Percentiles rank a stretch among this genome's conserved stretches.
These are phyloP conservation scores for Anoplophora glabripennis DNA, from an alignment of 1,140 invertebrate species.

Conservation along the genomic window DNA sequence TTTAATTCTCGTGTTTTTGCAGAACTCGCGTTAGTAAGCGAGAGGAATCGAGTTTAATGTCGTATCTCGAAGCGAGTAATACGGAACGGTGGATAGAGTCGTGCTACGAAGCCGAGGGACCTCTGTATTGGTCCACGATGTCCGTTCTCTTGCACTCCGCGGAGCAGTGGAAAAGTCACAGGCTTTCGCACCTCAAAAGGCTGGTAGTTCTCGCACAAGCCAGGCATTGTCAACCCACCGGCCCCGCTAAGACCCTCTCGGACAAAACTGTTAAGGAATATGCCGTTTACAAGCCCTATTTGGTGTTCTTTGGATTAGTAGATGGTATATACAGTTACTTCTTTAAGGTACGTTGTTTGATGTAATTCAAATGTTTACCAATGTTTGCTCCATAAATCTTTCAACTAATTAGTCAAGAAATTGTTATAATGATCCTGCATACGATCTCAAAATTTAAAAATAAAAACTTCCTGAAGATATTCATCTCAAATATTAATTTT, in stretches of 20 bases:
- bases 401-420: no score
- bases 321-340: conserved; percentile 73
- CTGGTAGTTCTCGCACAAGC: conserved; percentile 77
- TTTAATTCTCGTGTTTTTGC: conserved; percentile 33
- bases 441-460: no score
- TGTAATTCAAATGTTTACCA: no score
- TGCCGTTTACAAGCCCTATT: conserved; percentile 77
- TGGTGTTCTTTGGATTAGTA: conserved; percentile 81
- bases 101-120: conserved; percentile 85
- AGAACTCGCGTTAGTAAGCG: conserved; percentile 72
- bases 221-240: conserved; percentile 59
- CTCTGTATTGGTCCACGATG: conserved; percentile 81
- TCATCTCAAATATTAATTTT: no score
- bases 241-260: conserved; percentile 52
- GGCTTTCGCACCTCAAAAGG: conserved; percentile 71
- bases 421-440: no score
- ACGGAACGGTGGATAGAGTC: conserved; percentile 69
- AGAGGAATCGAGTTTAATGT: conserved; percentile 70
- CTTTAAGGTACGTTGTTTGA: conserved; percentile 63
- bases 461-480: no score
- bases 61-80: conserved; percentile 63
- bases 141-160: conserved; percentile 75
- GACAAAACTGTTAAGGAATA: conserved; percentile 68
- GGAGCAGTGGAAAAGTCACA: conserved; percentile 64
- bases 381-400: no score